Base-by-base conservation (phyloP, 2,113 vertebrate species). In the Notarius quadriscutis region DNA sequence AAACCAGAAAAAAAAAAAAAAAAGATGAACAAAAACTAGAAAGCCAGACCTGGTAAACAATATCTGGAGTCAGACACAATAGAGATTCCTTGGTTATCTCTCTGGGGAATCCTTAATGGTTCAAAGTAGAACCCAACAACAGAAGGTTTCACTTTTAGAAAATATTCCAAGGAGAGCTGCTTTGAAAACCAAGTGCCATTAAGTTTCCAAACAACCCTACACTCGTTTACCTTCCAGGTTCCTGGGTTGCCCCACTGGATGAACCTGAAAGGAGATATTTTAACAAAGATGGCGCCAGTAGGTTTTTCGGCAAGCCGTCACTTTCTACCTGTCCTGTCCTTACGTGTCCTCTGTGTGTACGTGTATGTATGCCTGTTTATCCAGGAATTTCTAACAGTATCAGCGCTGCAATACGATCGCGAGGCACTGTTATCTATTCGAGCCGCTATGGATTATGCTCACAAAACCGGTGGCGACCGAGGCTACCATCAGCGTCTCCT, bases 11-110 rank as follows among this genome's bases (percentile, higher is more conserved):
- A 41, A 41, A 41, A 2, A 82, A 88, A 85, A 87, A 87, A 57
- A 87, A 75, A 94, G 90, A 82, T 91, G 91, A 91, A 84, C 71
- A 91, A 84, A 89, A 90, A 87, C 80, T 82, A 87, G 83, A 78
- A 57, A 81, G 17, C 55, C 55, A 60, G 57, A 81, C 78, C 27
- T 81, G 55, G 53, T 57, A 34, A 18, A 6, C n/a, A 55, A 17
- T 53, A 11, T 53, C 51, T 53, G 7, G 51, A 53, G 51, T 53
- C 10, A 9, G 51, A 53, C 10, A 11, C 50, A 5, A 55, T 5
- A 55, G 1, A 27, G 12, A 20, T 30, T 79, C 14, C 9, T 57
- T 79, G 53, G 14, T 57, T 79, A n/a, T 7, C 6, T 75, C 48
- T 78, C 25, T 7, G 75, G 75, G 17, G 34, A 48, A 48, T 34